Base-by-base conservation (phyloP, 2,797 vertebrate species). In the Garrulus glandarius region DNA sequence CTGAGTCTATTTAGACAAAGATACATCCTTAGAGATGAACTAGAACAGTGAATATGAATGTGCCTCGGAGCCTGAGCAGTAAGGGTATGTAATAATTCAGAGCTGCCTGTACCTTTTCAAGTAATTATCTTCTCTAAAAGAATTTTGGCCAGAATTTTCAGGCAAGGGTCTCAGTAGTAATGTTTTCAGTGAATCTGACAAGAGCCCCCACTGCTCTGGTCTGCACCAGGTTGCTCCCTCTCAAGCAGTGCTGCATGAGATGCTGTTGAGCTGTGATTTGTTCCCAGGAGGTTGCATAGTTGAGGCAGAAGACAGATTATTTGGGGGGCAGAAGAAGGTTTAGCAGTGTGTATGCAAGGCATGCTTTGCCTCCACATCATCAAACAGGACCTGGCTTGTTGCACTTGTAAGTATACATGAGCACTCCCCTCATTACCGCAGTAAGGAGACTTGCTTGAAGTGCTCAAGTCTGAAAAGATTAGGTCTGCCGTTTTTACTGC, bases 151-250 rank as follows among this genome's bases (percentile, higher is more conserved):
- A 37, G 37, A 5, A 6, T 49, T 85, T 92, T 80, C 43, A 85
- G 80, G 44, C 16, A 44, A 59, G 37, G 8, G 3, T 84, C 30
- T 43, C 21, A 11, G 5, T 34, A 22, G n/a, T 15, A 9, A 5
- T 9, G 4, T 56, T 57, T 92, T 69, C n/a, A 68, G 20, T 23
- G 39, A 64, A 46, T 49, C 39, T 41, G 56, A 64, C 37, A 63
- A 68, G 61, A 81, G 4, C 10, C 9, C 4, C 34, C 2, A 2
- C 12, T 59, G 46, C 43, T 67, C n/a, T 83, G 59, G 30, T 56
- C 39, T 5, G 1, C 4, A 4, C n/a, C 4, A 4, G 20, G 17
- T 81, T 0, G 0, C 36, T 80, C 11, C 7, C 23, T 91, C 37
- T 9, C 18, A 27, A 32, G 11, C 24, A 17, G 14, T 65, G 34